phyloP scores from a whole-genome alignment of 2,113 vertebrate genomes.

The Nymphicus hollandicus region DNA sequence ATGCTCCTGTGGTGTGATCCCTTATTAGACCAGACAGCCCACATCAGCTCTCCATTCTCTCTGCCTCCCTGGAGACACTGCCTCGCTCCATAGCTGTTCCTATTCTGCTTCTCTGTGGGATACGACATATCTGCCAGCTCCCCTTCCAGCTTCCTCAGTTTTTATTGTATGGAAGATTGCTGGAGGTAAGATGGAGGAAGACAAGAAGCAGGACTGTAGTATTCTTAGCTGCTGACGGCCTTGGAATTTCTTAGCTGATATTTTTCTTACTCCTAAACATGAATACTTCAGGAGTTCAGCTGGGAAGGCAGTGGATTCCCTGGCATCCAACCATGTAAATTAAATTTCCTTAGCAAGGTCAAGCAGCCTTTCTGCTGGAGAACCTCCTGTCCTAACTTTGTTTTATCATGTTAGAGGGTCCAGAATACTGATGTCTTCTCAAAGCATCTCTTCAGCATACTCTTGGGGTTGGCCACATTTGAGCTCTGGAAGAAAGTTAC shows the following conservation, averaged over 20 bases:
- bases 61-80: conserved; percentile 42
- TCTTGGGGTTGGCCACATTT: not conserved
- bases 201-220: not conserved
- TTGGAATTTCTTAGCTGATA: not conserved
- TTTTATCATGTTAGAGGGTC: not conserved
- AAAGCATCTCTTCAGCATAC: not conserved
- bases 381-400: not conserved
- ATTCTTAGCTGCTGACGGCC: not conserved
- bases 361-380: not conserved
- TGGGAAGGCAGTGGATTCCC: not conserved
- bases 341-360: not conserved
- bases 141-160: not conserved
- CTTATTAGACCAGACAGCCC: conserved; percentile 86
- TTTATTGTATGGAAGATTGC: not conserved
- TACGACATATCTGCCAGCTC: conserved; percentile 13
- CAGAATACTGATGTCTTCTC: not conserved
- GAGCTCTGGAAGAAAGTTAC: not conserved
- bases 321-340: not conserved
- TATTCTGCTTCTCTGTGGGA: conserved; percentile 59
- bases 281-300: not conserved
- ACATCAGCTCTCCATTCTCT: conserved; percentile 60
- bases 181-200: not conserved
- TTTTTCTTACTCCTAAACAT: not conserved
- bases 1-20: conserved; percentile 70
- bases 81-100: conserved; percentile 45